Evolutionary conservation across 2,113 vertebrate species (phyloP), one percentile per base, ranked within the genome.

Genomic region (Loxodonta africana): DNA sequence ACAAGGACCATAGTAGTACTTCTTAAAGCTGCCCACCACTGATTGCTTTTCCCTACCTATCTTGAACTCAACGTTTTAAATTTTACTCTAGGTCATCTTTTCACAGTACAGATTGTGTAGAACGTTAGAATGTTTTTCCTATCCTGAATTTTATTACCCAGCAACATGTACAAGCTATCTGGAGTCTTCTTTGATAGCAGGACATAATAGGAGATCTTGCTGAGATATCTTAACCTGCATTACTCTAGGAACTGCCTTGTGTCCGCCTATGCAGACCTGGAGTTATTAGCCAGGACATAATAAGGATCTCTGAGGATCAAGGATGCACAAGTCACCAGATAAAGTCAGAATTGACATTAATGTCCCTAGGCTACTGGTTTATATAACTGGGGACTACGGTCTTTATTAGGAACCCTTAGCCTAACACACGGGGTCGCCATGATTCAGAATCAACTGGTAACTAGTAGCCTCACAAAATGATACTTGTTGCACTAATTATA

Each of bases 61-160:
- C 48, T 71, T 57, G 86, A 69, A 82, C 9, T 92, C 67, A 57
- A 81, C 51, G 65, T 73, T 85, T 80, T 96, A 6, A 90, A 87
- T 30, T 46, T 67, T 93, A 60, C 20, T 71, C 30, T 85, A 84
- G 69, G 14, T 83, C 37, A 60, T 76, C 46, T 83, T 91, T 91
- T 91, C 78, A 62, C 9, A 77, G 41, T 69, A 6, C 41, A 67
- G 20, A 69, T 25, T 83, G 21, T 62, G 63, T 37, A 20, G 48
- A 77, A 60, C 76, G 28, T 87, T 37, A 83, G 33, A 33, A 48
- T 83, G 60, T 30, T 94, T 81, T 91, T 83, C 41, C 26, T 26
- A 77, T 51, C 30, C 48, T 87, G 83, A 91, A 57, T 74, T 85
- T 63, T 93, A 90, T 86, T 82, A 53, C 73, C 28, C 65, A 85